Conservation (phyloP, 2,888 invertebrate species). For the Erebia palarica region DNA sequence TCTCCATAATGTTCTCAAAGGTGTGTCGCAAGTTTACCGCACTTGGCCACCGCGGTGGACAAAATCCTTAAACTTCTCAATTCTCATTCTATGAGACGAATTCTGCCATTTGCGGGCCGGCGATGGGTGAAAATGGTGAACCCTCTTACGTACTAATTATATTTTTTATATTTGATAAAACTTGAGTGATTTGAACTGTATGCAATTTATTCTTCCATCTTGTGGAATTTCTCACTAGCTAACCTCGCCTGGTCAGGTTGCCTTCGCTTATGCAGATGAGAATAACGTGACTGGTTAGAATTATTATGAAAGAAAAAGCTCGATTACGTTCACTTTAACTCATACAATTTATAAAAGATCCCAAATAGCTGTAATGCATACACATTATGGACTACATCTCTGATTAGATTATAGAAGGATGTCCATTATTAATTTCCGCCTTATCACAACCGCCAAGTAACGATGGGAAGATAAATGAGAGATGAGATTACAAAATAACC, state of each 20-base stretch:
- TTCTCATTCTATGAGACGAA: too few relatives aligned
- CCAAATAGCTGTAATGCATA: too few relatives aligned
- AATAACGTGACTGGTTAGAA: constrained; percentile 38
- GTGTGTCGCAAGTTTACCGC: too few relatives aligned
- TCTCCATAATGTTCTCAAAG: too few relatives aligned
- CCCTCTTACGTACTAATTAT: not conserved
- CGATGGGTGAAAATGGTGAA: too few relatives aligned
- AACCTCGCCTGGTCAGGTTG: constrained; percentile 65
- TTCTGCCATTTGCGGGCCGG: too few relatives aligned
- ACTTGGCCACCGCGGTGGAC: too few relatives aligned
- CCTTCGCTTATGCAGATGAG: constrained; percentile 53
- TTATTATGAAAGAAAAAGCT: constrained; percentile 2
- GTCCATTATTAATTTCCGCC: not conserved
- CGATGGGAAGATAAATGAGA: constrained; percentile 39
- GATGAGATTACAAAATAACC: constrained; percentile 42
- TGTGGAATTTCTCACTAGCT: constrained; percentile 50
- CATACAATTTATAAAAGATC: too few relatives aligned
- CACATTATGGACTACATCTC: too few relatives aligned
- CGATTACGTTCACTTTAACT: too few relatives aligned
- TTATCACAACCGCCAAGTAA: constrained; percentile 7
- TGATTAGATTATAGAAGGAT: not conserved
- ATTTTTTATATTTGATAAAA: not conserved
- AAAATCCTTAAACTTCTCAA: too few relatives aligned
- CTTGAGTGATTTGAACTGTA: not conserved
- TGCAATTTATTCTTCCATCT: constrained; percentile 4